phyloP scores from a whole-genome alignment of 2,113 vertebrate species.

The Andinoacara biseriatus region DNA sequence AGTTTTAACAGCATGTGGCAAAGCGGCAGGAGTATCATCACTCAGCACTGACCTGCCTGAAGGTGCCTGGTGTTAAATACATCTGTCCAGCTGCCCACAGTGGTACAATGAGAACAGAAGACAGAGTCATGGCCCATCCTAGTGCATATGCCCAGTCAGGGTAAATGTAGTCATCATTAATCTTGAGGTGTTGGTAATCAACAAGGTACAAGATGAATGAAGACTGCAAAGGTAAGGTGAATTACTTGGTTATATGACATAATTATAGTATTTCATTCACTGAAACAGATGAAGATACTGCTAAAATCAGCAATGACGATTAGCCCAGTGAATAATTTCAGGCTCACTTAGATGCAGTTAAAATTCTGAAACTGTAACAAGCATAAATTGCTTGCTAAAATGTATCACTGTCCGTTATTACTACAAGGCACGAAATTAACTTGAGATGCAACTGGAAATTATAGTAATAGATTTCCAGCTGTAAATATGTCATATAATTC shows the following conservation, averaged over 20 bases:
- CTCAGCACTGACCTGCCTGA: conserved; percentile 40
- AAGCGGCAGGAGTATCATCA: not conserved
- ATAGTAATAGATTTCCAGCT: not conserved
- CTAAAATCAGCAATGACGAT: not conserved
- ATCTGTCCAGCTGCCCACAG: conserved; percentile 35
- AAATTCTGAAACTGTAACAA: not conserved
- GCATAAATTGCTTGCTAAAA: not conserved
- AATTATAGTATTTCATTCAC: not conserved
- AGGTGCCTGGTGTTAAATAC: conserved; percentile 15
- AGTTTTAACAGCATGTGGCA: not conserved
- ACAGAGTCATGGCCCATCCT: conserved; percentile 57
- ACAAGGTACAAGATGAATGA: conserved; percentile 58
- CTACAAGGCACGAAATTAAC: not conserved
- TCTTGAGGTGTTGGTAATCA: conserved; percentile 48
- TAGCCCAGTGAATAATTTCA: not conserved
- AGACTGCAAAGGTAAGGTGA: not conserved
- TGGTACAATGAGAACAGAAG: conserved; percentile 56
- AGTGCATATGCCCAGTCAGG: conserved; percentile 63
- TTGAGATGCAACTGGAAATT: not conserved
- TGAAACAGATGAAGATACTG: not conserved
- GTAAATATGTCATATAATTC: not conserved
- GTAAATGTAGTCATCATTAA: conserved; percentile 60
- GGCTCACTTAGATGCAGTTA: not conserved
- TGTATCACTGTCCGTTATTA: rapidly evolving
- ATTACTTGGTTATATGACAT: not conserved